phyloP scores from a whole-genome alignment of 2,797 vertebrate genomes.

The Chrosomus eos region DNA sequence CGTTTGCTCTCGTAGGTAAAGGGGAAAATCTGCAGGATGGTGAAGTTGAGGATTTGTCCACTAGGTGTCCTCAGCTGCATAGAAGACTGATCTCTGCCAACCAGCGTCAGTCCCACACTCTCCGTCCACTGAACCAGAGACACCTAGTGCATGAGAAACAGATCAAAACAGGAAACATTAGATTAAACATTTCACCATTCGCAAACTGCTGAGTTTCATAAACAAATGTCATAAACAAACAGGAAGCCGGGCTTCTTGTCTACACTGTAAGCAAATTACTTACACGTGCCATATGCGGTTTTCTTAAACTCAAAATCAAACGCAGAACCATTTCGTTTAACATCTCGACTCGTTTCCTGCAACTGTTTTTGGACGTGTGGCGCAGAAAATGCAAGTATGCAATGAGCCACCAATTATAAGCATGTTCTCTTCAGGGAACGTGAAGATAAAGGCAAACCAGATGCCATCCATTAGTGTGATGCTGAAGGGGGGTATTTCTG shows the following conservation, averaged over 20 bases:
- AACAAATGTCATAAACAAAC: conserved; percentile 1
- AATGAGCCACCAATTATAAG: conserved; percentile 26
- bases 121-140: conserved; percentile 99
- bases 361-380: conserved; percentile 17
- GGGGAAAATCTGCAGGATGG: conserved; percentile 96
- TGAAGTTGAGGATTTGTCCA: conserved; percentile 98
- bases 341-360: background rate
- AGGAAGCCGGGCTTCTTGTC: conserved; percentile 9
- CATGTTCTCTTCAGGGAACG: conserved; percentile 63
- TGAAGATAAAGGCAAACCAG: conserved; percentile 61
- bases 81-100: conserved; percentile 95
- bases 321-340: background rate
- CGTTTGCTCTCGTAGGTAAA: conserved; percentile 99
- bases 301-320: background rate
- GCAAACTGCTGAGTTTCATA: background rate
- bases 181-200: background rate
- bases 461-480: conserved; percentile 70
- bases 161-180: background rate
- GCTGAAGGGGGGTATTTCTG: conserved; percentile 57
- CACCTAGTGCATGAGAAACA: conserved; percentile 79
- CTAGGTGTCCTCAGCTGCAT: conserved; percentile 99
- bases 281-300: background rate
- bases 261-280: background rate
- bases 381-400: conserved; percentile 35
- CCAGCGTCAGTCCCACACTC: conserved; percentile 92